phyloP scores from a whole-genome alignment of 2,797 vertebrate species.

The Phyllotis vaccarum region DNA sequence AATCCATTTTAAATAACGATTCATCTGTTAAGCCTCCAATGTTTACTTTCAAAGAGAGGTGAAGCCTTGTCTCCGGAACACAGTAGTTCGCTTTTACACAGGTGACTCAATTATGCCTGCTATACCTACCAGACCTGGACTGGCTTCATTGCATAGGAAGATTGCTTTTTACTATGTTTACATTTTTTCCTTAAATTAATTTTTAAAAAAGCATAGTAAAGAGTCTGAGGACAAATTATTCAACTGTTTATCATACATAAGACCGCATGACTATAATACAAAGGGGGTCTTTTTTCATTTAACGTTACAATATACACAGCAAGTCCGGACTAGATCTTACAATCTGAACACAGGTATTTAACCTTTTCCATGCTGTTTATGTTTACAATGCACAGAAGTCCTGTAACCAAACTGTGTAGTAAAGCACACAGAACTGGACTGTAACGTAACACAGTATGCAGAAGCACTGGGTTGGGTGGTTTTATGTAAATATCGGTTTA shows the following conservation, averaged over 20 bases:
- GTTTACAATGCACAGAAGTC: slow-evolving; percentile 99
- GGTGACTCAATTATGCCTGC: slow-evolving; percentile 82
- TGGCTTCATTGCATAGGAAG: slow-evolving; percentile 89
- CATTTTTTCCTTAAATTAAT: slow-evolving; percentile 88
- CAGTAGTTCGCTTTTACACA: slow-evolving; percentile 80
- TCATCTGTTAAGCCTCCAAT: slow-evolving; percentile 83
- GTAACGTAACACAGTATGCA: slow-evolving; percentile 91
- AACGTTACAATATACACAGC: slow-evolving; percentile 99
- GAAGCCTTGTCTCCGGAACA: slow-evolving; percentile 80
- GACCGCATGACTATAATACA: slow-evolving; percentile 99
- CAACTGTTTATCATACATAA: slow-evolving; percentile 99
- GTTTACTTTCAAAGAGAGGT: slow-evolving; percentile 84
- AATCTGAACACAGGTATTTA: slow-evolving; percentile 99
- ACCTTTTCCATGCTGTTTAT: slow-evolving; percentile 99
- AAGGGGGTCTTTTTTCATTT: slow-evolving; percentile 96
- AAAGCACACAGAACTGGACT: slow-evolving; percentile 94
- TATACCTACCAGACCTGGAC: slow-evolving; percentile 87
- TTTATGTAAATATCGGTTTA: slow-evolving; percentile 82
- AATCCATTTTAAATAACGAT: slow-evolving; percentile 80
- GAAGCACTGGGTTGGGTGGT: slow-evolving; percentile 88
- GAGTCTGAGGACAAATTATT: slow-evolving; percentile 98
- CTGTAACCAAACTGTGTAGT: slow-evolving; percentile 96
- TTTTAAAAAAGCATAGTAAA: slow-evolving; percentile 90
- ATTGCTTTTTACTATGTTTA: slow-evolving; percentile 86
- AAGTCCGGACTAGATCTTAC: slow-evolving; percentile 99